Base-by-base conservation (phyloP, 1,140 invertebrate species). In the Hyles vespertilio region DNA sequence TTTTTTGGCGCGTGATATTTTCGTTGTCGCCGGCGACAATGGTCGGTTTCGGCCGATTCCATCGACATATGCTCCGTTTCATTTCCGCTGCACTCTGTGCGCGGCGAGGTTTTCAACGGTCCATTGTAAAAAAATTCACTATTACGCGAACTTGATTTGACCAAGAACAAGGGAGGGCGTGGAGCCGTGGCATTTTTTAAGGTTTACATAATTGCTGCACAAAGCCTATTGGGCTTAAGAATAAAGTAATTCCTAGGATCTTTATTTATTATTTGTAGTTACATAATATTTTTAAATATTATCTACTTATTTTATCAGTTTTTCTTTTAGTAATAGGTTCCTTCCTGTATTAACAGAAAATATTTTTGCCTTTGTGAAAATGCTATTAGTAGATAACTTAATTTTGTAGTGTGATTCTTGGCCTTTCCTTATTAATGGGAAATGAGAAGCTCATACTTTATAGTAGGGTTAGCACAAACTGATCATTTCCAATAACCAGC, bases 111-210 rank as follows among this genome's bases (percentile, higher is more conserved):
- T 84, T 78, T 79, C 60, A 74, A 71, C 69, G 61, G 70, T 65
- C 58, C 69, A 72, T 77, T 71, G 72, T 73, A 79, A 81, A 81
- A 81, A 85, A 82, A 80, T 75, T 78, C 80, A 87, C 84, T 87
- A 87, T 87, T 87, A 79, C 79, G 73, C 79, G 75, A 82, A 85
- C 79, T 84, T 85, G 77, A 85, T 85, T 84, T 84, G 72, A 70
- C 76, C 72, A 70, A 60, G 72, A 68, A 77, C 66, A 78, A 58
- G 5, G 56, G 53, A 52, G 59, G 9, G 6, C n/a, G 11, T 74
- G 32, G 71, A 76, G 63, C 49, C 34, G 34, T 32, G 6, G 9
- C 4, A 12, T 9, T 0, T 48, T n/a, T n/a, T 48, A 10, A n/a
- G 22, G 22, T 22, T 22, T 1, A 22, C 22, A 1, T 22, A 2